These are phyloP conservation scores for Hephaestus fuliginosus DNA, from an alignment of 2,797 vertebrate genomes.

Conservation along the genomic window DNA sequence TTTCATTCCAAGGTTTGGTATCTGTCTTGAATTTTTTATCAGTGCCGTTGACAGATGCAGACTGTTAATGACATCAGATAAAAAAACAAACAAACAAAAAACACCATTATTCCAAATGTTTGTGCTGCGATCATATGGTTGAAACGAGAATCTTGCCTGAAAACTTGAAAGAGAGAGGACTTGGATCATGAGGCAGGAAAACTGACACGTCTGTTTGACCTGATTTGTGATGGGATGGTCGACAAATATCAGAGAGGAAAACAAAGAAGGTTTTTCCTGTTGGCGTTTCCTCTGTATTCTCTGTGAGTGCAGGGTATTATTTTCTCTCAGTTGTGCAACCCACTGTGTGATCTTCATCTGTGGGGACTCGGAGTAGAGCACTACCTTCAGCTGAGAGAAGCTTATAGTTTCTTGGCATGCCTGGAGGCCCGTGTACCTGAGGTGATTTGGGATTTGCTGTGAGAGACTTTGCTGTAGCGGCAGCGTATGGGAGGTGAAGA, in stretches of 20 bases:
- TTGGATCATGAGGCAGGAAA: neutral
- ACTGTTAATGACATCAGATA: slow-evolving; percentile 11
- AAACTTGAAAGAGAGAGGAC: neutral
- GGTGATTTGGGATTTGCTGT: slow-evolving; percentile 76
- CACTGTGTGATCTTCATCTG: slow-evolving; percentile 50
- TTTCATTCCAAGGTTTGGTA: slow-evolving; percentile 12
- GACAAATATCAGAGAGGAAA: slow-evolving; percentile 17
- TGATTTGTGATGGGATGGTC: slow-evolving; percentile 1
- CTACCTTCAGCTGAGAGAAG: slow-evolving; percentile 46
- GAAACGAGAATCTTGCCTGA: slow-evolving; percentile 15
- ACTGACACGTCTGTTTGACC: slow-evolving; percentile 4
- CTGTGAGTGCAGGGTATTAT: neutral
- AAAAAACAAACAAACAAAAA: neutral
- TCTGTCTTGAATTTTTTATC: slow-evolving; percentile 20
- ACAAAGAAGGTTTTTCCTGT: neutral
- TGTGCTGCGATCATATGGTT: slow-evolving; percentile 10
- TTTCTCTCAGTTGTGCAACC: slow-evolving; percentile 4
- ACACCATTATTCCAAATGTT: slow-evolving; percentile 14
- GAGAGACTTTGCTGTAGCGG: slow-evolving; percentile 57
- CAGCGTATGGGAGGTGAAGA: slow-evolving; percentile 60
- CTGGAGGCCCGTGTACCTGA: slow-evolving; percentile 72
- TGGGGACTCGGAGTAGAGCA: slow-evolving; percentile 49
- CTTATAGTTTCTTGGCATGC: slow-evolving; percentile 60
- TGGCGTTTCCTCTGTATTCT: slow-evolving; percentile 22
- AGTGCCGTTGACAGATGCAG: slow-evolving; percentile 17